These are phyloP conservation scores for Cryptophagus acutangulus DNA, from an alignment of 2,888 invertebrate species.

Conservation along the genomic window DNA sequence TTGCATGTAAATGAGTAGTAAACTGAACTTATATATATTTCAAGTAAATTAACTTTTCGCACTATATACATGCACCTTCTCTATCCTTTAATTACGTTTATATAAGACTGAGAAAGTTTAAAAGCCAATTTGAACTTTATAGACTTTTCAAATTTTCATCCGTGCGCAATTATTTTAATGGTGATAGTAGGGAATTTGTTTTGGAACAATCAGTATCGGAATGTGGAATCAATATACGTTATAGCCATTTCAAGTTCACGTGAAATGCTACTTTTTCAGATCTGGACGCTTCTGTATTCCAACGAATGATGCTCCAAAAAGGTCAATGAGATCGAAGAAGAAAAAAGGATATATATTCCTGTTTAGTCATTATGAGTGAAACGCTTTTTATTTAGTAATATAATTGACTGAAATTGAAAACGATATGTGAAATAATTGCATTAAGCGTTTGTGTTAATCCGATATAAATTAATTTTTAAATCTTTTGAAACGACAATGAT, in stretches of 20 bases:
- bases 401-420: no score
- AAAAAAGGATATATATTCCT: no score
- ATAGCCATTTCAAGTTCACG: slow-evolving; percentile 39
- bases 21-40: no score
- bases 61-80: no score
- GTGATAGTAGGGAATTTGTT: slow-evolving; percentile 25
- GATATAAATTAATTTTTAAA: slow-evolving; percentile 24
- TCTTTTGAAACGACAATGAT: slow-evolving; percentile 24
- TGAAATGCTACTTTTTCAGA: slow-evolving; percentile 42
- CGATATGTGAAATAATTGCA: slow-evolving; percentile 2
- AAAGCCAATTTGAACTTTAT: slow-evolving; percentile 18
- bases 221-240: slow-evolving; percentile 40
- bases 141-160: no score
- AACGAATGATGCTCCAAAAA: no score
- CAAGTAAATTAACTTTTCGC: no score
- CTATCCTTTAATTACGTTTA: slow-evolving; percentile 23
- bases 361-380: no score
- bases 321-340: no score
- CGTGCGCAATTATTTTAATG: slow-evolving; percentile 22
- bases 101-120: slow-evolving; percentile 20
- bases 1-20: no score
- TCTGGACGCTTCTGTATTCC: slow-evolving; percentile 40
- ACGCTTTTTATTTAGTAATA: no score
- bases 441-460: slow-evolving; percentile 16
- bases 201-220: slow-evolving; percentile 26